Percentiles rank a stretch among this genome's conserved stretches.
These are phyloP conservation scores for Cabera pusaria DNA, from an alignment of 2,888 invertebrate species.

Conservation along the genomic window DNA sequence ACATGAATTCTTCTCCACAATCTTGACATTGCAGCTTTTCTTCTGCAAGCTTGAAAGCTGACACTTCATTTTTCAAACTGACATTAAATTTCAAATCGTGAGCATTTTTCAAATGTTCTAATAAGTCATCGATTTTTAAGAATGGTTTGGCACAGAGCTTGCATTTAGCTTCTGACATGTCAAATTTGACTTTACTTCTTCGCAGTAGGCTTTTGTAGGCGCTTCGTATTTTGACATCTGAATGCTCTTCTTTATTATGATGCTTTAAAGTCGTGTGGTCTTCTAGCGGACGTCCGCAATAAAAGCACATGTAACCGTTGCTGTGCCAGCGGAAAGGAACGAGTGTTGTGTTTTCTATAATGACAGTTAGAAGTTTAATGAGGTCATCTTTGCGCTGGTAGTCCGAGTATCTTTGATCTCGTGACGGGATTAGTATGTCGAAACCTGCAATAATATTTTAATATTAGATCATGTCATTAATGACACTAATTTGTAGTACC, in stretches of 20 bases:
- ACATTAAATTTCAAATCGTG: constrained; percentile 46
- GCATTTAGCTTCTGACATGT: constrained; percentile 46
- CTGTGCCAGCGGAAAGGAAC: constrained; percentile 52
- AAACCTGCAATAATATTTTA: no score
- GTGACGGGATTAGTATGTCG: constrained; percentile 16
- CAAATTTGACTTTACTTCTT: constrained; percentile 45
- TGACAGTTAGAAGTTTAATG: constrained; percentile 33
- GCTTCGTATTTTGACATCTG: constrained; percentile 39
- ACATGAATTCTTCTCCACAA: constrained; percentile 50
- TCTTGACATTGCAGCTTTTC: constrained; percentile 49
- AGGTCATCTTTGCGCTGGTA: constrained; percentile 36
- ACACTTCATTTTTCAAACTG: constrained; percentile 37
- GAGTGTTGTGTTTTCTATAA: constrained; percentile 48
- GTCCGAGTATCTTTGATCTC: no score
- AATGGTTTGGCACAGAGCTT: constrained; percentile 41
- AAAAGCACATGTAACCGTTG: constrained; percentile 53
- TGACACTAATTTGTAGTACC: no score
- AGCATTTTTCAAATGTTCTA: constrained; percentile 36
- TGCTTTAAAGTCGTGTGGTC: constrained; percentile 39
- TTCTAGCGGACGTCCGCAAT: constrained; percentile 44
- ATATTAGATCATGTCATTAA: no score
- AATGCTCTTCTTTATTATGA: constrained; percentile 47
- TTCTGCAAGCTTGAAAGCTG: constrained; percentile 49
- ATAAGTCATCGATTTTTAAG: constrained; percentile 38
- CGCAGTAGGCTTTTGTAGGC: constrained; percentile 37